These are phyloP conservation scores for Sesia apiformis DNA, from an alignment of 2,888 invertebrate species.

Conservation along the genomic window DNA sequence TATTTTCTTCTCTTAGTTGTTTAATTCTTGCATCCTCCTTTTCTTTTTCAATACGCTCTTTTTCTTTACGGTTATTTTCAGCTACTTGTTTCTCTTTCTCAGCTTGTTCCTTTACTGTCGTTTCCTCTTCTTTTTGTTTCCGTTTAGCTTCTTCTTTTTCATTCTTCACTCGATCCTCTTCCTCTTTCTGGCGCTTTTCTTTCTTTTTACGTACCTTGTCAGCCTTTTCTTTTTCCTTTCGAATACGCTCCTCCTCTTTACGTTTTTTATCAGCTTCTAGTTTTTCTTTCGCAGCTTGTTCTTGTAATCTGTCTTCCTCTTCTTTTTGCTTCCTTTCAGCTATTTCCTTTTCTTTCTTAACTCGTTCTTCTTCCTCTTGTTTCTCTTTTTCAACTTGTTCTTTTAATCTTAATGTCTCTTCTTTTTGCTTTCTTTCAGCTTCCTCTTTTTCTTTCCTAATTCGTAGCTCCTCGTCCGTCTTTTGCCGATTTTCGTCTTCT, in stretches of 20 bases:
- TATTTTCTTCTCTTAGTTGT: background rate
- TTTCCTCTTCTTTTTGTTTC: background rate
- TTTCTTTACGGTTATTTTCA: constrained; percentile 3
- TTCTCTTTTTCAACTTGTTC: constrained; percentile 3
- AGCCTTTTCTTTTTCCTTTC: constrained; percentile 1
- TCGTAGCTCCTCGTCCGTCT: background rate
- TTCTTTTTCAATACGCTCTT: constrained; percentile 7
- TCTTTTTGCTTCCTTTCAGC: background rate
- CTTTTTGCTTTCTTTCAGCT: background rate
- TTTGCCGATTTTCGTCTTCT: background rate
- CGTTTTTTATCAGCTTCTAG: constrained; percentile 2
- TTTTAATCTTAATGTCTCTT: background rate
- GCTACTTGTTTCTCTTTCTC: background rate
- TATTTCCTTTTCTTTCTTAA: background rate
- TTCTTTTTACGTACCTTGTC: background rate
- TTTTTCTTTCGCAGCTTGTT: background rate
- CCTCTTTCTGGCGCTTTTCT: constrained; percentile 3
- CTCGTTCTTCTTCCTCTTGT: constrained; percentile 5
- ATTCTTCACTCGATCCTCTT: constrained; percentile 9
- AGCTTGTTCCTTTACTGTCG: background rate
- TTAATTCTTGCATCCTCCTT: constrained; percentile 11
- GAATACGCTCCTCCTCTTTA: background rate
- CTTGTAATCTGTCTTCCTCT: constrained; percentile 6
- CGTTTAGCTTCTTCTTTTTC: background rate
- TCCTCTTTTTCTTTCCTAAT: background rate